These are phyloP conservation scores for Pitta sordida DNA, from an alignment of 2,113 vertebrate species.

Conservation along the genomic window DNA sequence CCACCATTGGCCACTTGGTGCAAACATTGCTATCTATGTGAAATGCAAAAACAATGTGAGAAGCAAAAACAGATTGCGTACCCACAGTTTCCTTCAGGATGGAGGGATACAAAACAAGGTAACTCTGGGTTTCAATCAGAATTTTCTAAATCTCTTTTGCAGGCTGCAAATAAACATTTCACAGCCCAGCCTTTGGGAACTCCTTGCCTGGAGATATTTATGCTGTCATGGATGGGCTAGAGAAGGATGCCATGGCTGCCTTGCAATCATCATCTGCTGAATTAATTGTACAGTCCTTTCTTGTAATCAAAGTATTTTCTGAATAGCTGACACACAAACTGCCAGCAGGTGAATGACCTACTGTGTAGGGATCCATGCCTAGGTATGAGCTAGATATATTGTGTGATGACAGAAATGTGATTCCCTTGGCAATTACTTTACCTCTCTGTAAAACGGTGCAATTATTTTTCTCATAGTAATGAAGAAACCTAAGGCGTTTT, in stretches of 20 bases:
- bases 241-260: not conserved
- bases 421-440: not conserved
- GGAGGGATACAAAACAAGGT: accelerated
- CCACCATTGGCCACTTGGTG: not conserved
- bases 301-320: not conserved
- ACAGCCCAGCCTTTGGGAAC: not conserved
- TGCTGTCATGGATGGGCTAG: not conserved
- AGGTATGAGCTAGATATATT: not conserved
- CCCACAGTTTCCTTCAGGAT: not conserved
- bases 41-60: not conserved
- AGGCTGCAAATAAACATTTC: not conserved
- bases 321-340: not conserved
- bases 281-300: not conserved
- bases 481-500: not conserved
- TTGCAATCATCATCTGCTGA: not conserved
- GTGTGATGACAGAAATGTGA: not conserved
- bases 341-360: not conserved
- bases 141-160: not conserved
- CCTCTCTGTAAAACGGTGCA: not conserved
- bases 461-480: not conserved
- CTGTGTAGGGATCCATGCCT: not conserved
- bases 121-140: not conserved
- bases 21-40: not conserved
- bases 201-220: not conserved
- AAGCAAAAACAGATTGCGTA: not conserved